Conservation (phyloP, 2,113 vertebrate genomes). For the Carlito syrichta region DNA sequence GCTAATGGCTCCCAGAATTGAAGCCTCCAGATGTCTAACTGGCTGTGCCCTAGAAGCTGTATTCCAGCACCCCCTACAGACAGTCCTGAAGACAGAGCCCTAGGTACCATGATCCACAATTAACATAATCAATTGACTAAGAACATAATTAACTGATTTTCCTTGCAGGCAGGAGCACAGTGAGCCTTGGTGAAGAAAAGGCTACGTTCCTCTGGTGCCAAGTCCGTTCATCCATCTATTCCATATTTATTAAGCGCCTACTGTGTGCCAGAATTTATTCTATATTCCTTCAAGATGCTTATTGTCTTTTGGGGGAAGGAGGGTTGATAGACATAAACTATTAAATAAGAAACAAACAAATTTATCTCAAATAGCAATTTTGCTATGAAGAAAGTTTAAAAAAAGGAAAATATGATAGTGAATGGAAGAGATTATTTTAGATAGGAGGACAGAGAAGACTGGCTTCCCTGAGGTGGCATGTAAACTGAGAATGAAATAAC, state of each 20-base stretch:
- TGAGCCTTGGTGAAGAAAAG: neutral
- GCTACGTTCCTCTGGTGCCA: neutral
- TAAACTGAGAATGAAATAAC: neutral
- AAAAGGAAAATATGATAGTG: neutral
- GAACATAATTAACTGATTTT: conserved; percentile 29
- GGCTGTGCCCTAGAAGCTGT: conserved; percentile 33
- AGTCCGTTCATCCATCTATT: neutral
- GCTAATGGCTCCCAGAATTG: neutral
- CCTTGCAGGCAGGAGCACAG: conserved; percentile 37
- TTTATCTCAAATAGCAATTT: conserved; percentile 27
- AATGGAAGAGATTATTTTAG: conserved; percentile 2
- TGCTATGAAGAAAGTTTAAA: conserved; percentile 15
- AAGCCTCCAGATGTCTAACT: conserved; percentile 15
- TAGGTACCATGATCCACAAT: conserved; percentile 8
- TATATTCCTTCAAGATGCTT: neutral
- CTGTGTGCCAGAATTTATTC: neutral
- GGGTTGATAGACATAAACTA: neutral
- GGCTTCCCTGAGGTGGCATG: neutral
- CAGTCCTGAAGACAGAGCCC: conserved; percentile 21
- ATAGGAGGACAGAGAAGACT: neutral
- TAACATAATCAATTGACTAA: conserved; percentile 36
- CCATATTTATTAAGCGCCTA: neutral
- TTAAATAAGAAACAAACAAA: conserved; percentile 5
- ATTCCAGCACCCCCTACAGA: conserved; percentile 44
- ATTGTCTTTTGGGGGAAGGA: neutral